phyloP scores from a whole-genome alignment of 2,797 vertebrate species.

The Morelia viridis region DNA sequence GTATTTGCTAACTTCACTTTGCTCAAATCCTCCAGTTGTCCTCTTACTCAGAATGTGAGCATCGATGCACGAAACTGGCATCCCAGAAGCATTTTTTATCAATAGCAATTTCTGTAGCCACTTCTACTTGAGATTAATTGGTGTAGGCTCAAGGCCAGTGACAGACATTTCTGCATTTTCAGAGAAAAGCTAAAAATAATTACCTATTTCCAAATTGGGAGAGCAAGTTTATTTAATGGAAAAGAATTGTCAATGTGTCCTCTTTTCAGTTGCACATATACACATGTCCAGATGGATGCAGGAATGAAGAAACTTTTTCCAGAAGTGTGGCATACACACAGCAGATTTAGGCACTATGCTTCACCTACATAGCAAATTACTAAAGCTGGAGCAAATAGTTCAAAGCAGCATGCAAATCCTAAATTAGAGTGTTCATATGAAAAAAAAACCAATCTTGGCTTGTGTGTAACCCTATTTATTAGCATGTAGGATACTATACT shows the following conservation, averaged over 20 bases:
- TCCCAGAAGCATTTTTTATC: neutral
- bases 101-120: neutral
- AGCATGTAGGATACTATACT: neutral
- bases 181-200: neutral
- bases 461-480: neutral
- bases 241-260: slow-evolving; percentile 1
- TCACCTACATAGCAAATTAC: neutral
- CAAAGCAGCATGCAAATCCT: neutral
- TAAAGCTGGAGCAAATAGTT: neutral
- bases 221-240: neutral
- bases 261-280: neutral
- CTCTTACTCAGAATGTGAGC: neutral
- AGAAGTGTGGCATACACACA: neutral
- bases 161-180: neutral
- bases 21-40: neutral
- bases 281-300: neutral
- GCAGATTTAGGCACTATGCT: neutral
- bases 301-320: neutral
- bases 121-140: neutral
- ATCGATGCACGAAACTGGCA: neutral
- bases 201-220: neutral
- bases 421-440: neutral
- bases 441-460: neutral
- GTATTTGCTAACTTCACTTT: neutral
- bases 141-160: neutral